Base-by-base conservation (phyloP, 2,113 vertebrate species). In the Callorhinus ursinus region DNA sequence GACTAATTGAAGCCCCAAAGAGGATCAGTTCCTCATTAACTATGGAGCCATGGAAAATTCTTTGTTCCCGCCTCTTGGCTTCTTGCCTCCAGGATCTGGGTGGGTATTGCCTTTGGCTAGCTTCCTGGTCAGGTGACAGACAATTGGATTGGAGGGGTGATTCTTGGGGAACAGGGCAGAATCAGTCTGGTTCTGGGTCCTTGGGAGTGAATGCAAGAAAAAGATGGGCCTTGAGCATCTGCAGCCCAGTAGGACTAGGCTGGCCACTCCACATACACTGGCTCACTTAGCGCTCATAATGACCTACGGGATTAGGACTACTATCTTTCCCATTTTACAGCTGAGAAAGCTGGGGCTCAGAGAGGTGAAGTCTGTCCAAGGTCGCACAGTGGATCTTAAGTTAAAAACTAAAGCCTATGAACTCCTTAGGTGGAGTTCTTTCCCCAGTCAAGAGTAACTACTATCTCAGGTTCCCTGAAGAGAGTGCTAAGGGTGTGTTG, bases 41-140 rank as follows among this genome's bases (percentile, higher is more conserved):
- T 74, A 28, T 9, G 49, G 59, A 77, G 92, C 90, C 72, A 91
- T 82, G 98, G 98, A 97, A 97, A 98, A 86, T 97, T 92, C 95
- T 97, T 96, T 98, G 97, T 98, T 95, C 65, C 93, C 0, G 26
- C 95, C 88, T 74, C 24, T 36, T 98, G 98, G 97, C 97, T 1
- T 59, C 90, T 88, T 67, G 98, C 98, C 98, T 98, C 97, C 98
- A 98, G 98, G 98, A 98, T 97, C 97, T 98, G 97, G 98, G 96
- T 97, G 98, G 96, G 93, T 96, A 93, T 80, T 96, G 88, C 90
- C 90, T 53, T 96, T 96, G 94, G 97, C 96, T 71, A 61, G 92
- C 95, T 97, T 98, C 97, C 98, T 97, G 97, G 90, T 96, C 96
- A 65, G 94, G 84, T 97, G 93, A 81, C 94, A 93, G 98, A 93